These are phyloP conservation scores for Mesorhabditis belari DNA, from an alignment of 2,888 invertebrate genomes.

Conservation along the genomic window DNA sequence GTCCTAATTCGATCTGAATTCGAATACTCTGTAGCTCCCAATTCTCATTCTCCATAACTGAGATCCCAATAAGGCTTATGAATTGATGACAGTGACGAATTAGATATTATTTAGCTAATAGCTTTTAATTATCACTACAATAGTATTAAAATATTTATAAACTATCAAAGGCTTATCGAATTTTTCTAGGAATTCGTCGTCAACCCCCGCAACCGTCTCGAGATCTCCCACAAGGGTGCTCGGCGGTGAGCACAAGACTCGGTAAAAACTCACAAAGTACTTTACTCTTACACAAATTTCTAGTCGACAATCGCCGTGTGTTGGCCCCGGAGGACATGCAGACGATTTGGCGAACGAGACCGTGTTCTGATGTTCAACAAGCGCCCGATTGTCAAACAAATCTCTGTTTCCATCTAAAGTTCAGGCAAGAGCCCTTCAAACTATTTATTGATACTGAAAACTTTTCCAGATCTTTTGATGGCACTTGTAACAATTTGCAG, in stretches of 20 bases:
- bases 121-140: too few species aligned
- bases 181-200: too few species aligned
- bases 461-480: conserved; percentile 84
- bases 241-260: conserved; percentile 2
- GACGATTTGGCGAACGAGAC: conserved; percentile 2
- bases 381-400: conserved; percentile 35
- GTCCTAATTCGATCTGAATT: too few species aligned
- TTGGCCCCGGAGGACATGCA: conserved; percentile 20
- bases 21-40: too few species aligned
- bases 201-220: neutral
- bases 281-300: neutral
- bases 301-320: conserved; percentile 10
- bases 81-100: too few species aligned
- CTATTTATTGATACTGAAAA: too few species aligned
- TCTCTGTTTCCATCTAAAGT: conserved; percentile 56
- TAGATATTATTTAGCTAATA: too few species aligned
- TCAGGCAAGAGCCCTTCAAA: too few species aligned
- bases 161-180: too few species aligned
- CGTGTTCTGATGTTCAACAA: conserved; percentile 14
- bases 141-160: too few species aligned
- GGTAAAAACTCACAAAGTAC: neutral
- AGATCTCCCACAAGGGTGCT: conserved; percentile 8
- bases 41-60: too few species aligned
- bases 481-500: conserved; percentile 83
- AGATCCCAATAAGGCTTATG: too few species aligned